Conservation (phyloP, 2,113 vertebrate genomes). For the Sceloporus tristichus region DNA sequence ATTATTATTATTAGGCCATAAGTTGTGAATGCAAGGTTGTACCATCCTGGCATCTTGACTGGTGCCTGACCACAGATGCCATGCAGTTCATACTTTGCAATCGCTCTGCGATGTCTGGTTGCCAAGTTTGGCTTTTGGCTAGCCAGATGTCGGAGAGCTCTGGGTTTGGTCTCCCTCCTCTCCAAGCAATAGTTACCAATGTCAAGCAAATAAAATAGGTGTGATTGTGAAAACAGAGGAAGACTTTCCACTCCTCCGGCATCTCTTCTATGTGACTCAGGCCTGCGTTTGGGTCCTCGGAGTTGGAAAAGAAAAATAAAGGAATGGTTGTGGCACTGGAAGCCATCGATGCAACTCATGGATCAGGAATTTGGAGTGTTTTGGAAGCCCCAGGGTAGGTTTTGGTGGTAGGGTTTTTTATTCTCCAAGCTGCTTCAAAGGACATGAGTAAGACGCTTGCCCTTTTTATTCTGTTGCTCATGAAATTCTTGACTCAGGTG, state of each 20-base stretch:
- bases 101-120: not conserved
- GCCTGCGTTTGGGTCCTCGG: conserved; percentile 10
- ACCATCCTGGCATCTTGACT: fast-evolving
- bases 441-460: not conserved
- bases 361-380: not conserved
- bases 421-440: not conserved
- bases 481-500: not conserved
- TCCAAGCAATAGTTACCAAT: conserved; percentile 76
- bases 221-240: conserved; percentile 62
- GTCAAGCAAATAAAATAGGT: conserved; percentile 66
- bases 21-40: too few species aligned
- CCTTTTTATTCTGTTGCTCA: not conserved
- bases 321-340: not conserved
- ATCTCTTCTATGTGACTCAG: conserved; percentile 57
- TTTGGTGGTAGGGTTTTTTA: not conserved
- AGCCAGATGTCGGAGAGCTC: conserved; percentile 58
- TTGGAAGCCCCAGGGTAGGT: fast-evolving
- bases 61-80: fast-evolving
- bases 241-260: conserved; percentile 47
- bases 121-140: conserved; percentile 16
- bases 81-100: too few species aligned
- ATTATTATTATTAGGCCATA: too few species aligned
- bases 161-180: conserved; percentile 43
- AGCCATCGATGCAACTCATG: not conserved
- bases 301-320: conserved; percentile 57